Base-by-base conservation (phyloP, 2,797 vertebrate species). In the Rhinatrema bivittatum region DNA sequence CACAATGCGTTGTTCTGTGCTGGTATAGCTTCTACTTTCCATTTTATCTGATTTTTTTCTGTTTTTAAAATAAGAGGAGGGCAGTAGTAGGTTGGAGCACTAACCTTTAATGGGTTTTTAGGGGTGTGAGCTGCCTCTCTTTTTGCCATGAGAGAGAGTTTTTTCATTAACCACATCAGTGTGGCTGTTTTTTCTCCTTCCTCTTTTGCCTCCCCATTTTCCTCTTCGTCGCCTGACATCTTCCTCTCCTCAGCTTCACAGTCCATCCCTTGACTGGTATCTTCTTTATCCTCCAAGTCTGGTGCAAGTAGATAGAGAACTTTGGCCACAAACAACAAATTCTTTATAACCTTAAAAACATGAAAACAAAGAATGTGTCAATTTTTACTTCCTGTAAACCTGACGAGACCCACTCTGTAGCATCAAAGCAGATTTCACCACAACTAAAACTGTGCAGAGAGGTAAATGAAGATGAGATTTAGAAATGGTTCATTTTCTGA, bases 311-410 rank as follows among this genome's bases (percentile, higher is more conserved):
- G 82, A 69, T 93, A 90, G 35, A 98, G 75, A 48, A 94, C 87
- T 64, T 96, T 97, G 25, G 90, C 88, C 12, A 94, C 75, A 9
- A 94, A 98, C 44, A 98, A 75, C 52, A 99, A 79, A 70, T 99
- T 98, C 82, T 98, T 98, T 60, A 97, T 73, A 42, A 99, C 87
- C 94, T 99, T 76, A 14, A 60, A 7, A 20, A 28, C 9, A 2
- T 9, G 7, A 17, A 29, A 4, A 8, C 2, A 20, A 14, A 23
- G 11, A 10, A 6, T n/a, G 14, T 24, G n/a, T n/a, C n/a, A 25
- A n/a, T n/a, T n/a, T n/a, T n/a, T n/a, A n/a, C n/a, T n/a, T n/a
- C 14, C 14, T 14, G 14, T 14, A 14, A 14, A 14, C 14, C 14
- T 14, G 14, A n/a, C n/a, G n/a, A 14, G 14, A 14, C 14, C 14